These are phyloP conservation scores for Drosophila littoralis DNA, from an alignment of 1,140 invertebrate genomes.

Conservation along the genomic window DNA sequence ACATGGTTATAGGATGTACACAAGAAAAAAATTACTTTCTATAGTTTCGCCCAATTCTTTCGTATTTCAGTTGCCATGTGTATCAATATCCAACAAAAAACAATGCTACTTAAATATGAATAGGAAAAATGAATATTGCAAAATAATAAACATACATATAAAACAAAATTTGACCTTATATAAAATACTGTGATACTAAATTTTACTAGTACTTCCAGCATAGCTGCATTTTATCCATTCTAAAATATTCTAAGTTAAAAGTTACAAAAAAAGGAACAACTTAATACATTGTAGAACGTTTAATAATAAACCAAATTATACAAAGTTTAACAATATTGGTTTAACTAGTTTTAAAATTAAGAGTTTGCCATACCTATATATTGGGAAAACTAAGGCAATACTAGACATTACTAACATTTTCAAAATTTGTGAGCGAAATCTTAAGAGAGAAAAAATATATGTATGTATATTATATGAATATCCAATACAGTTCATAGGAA, in stretches of 20 bases:
- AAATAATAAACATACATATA: conserved; percentile 52
- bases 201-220: conserved; percentile 85
- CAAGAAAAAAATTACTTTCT: not conserved
- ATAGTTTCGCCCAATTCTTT: not conserved
- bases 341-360: conserved; percentile 4
- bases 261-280: not conserved
- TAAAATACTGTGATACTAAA: conserved; percentile 85
- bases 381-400: not conserved
- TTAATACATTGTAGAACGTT: conserved; percentile 33
- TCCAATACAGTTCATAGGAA: not conserved
- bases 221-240: conserved; percentile 85
- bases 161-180: conserved; percentile 82
- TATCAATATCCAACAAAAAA: conserved; percentile 30
- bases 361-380: not conserved
- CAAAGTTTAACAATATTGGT: conserved; percentile 11
- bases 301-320: conserved; percentile 17
- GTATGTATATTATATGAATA: conserved; percentile 22
- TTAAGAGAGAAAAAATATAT: conserved; percentile 18
- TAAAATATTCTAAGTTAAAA: conserved; percentile 83
- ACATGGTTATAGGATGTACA: not conserved
- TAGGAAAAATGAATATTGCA: conserved; percentile 25
- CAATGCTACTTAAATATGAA: conserved; percentile 17
- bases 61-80: conserved; percentile 20
- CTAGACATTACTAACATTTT: not conserved
- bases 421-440: conserved; percentile 10